Evolutionary conservation across 2,113 vertebrate species (phyloP).

Genomic region (Corythornis cristatus): DNA sequence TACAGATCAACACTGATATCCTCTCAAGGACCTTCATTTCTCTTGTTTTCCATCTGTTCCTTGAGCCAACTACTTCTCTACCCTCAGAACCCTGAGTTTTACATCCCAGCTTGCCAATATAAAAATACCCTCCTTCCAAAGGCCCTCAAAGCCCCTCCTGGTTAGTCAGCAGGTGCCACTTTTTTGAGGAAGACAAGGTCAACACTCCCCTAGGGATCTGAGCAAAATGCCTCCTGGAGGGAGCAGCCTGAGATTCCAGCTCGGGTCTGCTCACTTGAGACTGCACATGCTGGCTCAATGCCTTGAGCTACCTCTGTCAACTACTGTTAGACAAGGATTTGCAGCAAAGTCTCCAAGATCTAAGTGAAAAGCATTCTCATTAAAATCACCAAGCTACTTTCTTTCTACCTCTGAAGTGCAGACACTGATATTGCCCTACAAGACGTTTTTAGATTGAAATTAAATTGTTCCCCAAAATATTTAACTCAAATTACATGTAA

Average conservation of each 20-base stretch:
- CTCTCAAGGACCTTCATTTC: background rate
- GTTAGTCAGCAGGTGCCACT: slow-evolving; percentile 12
- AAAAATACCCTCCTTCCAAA: background rate
- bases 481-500: background rate
- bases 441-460: background rate
- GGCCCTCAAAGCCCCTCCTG: background rate
- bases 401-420: background rate
- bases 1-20: background rate
- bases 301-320: slow-evolving; percentile 50
- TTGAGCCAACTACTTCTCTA: background rate
- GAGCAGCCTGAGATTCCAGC: background rate
- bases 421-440: background rate
- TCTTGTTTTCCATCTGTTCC: background rate
- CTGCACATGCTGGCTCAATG: background rate
- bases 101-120: background rate
- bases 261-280: background rate
- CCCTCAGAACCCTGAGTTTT: background rate
- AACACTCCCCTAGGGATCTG: slow-evolving; percentile 14
- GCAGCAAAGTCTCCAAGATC: background rate
- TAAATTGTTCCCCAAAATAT: background rate
- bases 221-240: slow-evolving; percentile 19
- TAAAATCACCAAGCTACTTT: background rate
- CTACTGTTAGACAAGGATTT: slow-evolving; percentile 43
- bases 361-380: background rate
- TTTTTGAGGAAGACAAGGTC: slow-evolving; percentile 45